phyloP scores from a whole-genome alignment of 2,797 vertebrate genomes.

The Huso huso region DNA sequence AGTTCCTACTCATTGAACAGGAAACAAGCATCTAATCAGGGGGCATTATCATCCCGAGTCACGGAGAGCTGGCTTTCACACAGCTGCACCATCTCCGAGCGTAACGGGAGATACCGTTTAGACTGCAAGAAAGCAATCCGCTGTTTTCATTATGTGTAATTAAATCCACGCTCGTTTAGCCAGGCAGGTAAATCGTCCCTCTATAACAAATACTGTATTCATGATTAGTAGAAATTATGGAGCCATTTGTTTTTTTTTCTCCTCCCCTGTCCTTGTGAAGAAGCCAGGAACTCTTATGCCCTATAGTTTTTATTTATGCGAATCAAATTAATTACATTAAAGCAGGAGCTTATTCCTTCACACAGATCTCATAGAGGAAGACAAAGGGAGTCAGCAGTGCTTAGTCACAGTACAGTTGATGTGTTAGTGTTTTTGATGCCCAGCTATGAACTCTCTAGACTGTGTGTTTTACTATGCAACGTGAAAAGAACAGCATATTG shows the following conservation, averaged over 20 bases:
- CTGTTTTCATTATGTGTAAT: slow-evolving; percentile 31
- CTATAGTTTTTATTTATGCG: slow-evolving; percentile 46
- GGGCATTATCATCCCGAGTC: slow-evolving; percentile 36
- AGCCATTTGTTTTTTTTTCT: slow-evolving; percentile 34
- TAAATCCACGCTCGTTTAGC: slow-evolving; percentile 49
- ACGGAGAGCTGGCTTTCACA: slow-evolving; percentile 49
- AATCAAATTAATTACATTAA: slow-evolving; percentile 51
- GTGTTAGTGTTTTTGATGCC: slow-evolving; percentile 37
- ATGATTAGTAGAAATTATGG: slow-evolving; percentile 19
- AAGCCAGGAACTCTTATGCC: slow-evolving; percentile 45
- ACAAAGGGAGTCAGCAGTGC: slow-evolving; percentile 58
- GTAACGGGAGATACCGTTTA: slow-evolving; percentile 33
- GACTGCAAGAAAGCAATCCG: slow-evolving; percentile 35
- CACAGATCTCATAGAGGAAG: slow-evolving; percentile 36
- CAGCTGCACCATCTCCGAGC: slow-evolving; percentile 32
- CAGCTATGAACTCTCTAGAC: slow-evolving; percentile 16
- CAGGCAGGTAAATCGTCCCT: slow-evolving; percentile 50
- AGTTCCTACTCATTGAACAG: slow-evolving; percentile 36
- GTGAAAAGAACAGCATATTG: too few relatives aligned
- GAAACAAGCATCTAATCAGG: slow-evolving; percentile 33
- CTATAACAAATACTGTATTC: slow-evolving; percentile 34
- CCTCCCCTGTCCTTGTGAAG: slow-evolving; percentile 40
- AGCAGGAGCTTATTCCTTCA: slow-evolving; percentile 39
- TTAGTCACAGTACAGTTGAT: slow-evolving; percentile 47
- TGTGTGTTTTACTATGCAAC: too few relatives aligned